Percentiles rank a stretch among this genome's conserved stretches.
These are phyloP conservation scores for Labeo rohita DNA, from an alignment of 2,113 vertebrate genomes.

Conservation along the genomic window DNA sequence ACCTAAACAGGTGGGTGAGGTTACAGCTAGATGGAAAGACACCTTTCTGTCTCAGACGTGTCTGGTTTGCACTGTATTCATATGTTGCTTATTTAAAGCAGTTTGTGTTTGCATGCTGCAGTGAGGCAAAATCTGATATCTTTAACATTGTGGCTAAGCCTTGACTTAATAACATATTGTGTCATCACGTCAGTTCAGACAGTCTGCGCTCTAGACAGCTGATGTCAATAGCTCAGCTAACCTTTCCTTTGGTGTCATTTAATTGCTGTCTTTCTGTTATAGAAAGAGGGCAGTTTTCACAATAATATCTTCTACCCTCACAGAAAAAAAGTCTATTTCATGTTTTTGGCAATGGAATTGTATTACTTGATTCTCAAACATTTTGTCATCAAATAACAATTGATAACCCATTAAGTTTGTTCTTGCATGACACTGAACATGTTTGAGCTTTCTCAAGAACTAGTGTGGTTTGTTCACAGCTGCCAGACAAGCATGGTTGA, in stretches of 20 bases:
- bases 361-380: too few species aligned
- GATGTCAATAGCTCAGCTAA: background rate
- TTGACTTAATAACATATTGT: slow-evolving; percentile 5
- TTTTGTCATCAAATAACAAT: background rate
- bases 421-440: too few species aligned
- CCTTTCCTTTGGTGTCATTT: slow-evolving; percentile 14
- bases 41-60: slow-evolving; percentile 1
- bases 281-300: background rate
- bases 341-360: background rate
- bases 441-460: too few species aligned
- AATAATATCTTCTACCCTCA: background rate
- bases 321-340: background rate
- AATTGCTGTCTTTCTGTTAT: slow-evolving; percentile 17
- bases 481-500: too few species aligned
- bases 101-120: background rate
- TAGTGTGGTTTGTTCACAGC: too few species aligned
- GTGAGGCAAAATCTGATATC: background rate
- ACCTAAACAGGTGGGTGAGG: slow-evolving; percentile 52
- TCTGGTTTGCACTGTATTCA: background rate
- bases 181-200: background rate
- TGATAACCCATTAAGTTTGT: background rate
- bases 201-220: background rate
- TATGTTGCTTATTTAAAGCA: slow-evolving; percentile 14
- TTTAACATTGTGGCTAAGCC: background rate
- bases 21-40: slow-evolving; percentile 34